A percentile compares a stretch with the other conserved stretches of the same genome.
These are phyloP conservation scores for Anoplius nigerrimus DNA, from an alignment of 2,888 invertebrate species.

Conservation along the genomic window DNA sequence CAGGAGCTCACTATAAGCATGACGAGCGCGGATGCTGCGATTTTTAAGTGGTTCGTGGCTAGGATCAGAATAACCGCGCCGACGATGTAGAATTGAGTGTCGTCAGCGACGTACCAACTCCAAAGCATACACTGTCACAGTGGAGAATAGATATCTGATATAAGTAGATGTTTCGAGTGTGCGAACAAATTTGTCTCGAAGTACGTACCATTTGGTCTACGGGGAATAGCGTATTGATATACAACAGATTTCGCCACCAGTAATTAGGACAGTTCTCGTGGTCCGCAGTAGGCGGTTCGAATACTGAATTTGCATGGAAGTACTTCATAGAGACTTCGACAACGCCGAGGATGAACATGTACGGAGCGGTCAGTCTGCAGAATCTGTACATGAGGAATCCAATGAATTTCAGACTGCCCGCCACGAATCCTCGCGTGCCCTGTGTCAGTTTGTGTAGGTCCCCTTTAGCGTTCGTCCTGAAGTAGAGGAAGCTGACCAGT, in stretches of 20 bases:
- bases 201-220: constrained; percentile 86
- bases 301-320: constrained; percentile 87
- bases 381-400: constrained; percentile 85
- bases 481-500: constrained; percentile 90
- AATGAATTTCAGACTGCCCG: constrained; percentile 78
- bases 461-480: constrained; percentile 79
- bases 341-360: constrained; percentile 88
- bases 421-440: constrained; percentile 68
- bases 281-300: constrained; percentile 89
- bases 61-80: constrained; percentile 88
- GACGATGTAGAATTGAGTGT: constrained; percentile 90
- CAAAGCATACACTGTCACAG: constrained; percentile 88
- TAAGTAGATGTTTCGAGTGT: not conserved
- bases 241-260: constrained; percentile 92
- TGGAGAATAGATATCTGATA: constrained; percentile 1
- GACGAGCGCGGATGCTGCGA: constrained; percentile 81
- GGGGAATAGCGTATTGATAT: constrained; percentile 90
- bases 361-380: constrained; percentile 85
- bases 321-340: constrained; percentile 92
- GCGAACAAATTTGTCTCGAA: not conserved
- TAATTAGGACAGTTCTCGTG: constrained; percentile 88
- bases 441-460: constrained; percentile 78
- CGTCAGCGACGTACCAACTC: constrained; percentile 94
- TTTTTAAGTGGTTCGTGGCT: constrained; percentile 87
- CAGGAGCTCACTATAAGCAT: constrained; percentile 86